These are phyloP conservation scores for Notospermus geniculatus DNA, from an alignment of 1,140 invertebrate genomes.

Conservation along the genomic window DNA sequence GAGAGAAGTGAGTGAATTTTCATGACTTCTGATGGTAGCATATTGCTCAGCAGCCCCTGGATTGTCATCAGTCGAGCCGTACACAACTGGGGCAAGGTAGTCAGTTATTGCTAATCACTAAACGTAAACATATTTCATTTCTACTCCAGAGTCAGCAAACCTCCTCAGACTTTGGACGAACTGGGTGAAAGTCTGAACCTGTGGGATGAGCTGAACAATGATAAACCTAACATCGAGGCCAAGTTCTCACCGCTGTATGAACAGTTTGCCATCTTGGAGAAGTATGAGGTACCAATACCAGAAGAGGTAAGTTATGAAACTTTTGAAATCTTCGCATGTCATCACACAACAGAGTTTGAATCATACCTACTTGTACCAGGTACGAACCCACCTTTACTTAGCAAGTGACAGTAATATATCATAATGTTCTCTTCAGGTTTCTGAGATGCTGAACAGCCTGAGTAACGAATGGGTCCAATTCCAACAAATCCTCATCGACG, in stretches of 20 bases:
- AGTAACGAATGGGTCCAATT: constrained; percentile 66
- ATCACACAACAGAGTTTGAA: too few species aligned
- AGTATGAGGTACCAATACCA: constrained; percentile 60
- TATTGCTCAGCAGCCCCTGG: too few species aligned
- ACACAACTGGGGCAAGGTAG: too few species aligned
- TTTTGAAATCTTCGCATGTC: too few species aligned
- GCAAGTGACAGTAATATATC: too few species aligned
- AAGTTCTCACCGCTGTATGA: constrained; percentile 71
- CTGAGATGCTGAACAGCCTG: constrained; percentile 64
- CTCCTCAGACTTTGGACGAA: constrained; percentile 56
- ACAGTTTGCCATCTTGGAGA: constrained; percentile 69
- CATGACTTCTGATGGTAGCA: too few species aligned
- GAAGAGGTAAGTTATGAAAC: constrained; percentile 49
- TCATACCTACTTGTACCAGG: too few species aligned
- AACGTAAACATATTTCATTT: too few species aligned
- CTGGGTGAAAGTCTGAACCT: constrained; percentile 59
- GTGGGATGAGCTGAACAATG: constrained; percentile 65
- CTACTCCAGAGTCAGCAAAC: constrained; percentile 43
- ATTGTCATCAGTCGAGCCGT: too few species aligned
- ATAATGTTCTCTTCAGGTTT: constrained; percentile 59
- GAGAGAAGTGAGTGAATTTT: constrained; percentile 52
- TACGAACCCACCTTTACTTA: too few species aligned
- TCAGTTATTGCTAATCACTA: too few species aligned
- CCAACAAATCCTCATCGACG: constrained; percentile 64
- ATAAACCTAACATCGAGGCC: constrained; percentile 63